phyloP scores from a whole-genome alignment of 2,797 vertebrate species.

The Coreius guichenoti region DNA sequence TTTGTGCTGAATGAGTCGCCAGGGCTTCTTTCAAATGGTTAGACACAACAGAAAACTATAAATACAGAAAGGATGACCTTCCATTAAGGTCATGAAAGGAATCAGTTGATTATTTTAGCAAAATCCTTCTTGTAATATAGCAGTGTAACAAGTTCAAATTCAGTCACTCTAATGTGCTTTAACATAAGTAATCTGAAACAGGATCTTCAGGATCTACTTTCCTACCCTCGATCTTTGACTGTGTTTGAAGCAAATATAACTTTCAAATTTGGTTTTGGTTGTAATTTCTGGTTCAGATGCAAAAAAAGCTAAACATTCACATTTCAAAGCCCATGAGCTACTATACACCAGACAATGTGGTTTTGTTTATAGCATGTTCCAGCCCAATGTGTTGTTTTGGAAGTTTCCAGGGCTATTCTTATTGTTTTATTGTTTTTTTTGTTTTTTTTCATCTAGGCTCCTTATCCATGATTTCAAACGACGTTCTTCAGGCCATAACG shows the following conservation, averaged over 20 bases:
- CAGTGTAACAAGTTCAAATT: no score
- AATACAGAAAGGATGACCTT: conserved; percentile 15
- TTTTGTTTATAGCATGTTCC: conserved; percentile 40
- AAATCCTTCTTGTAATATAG: neutral
- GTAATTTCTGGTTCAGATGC: conserved; percentile 22
- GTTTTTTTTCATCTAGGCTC: conserved; percentile 76
- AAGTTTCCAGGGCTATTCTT: conserved; percentile 27
- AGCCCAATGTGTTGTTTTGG: conserved; percentile 45
- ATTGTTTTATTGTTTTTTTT: neutral
- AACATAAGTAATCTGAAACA: conserved; percentile 17
- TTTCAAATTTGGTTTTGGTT: conserved; percentile 16
- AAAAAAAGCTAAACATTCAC: conserved; percentile 8
- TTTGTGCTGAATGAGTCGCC: neutral
- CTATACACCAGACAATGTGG: conserved; percentile 17
- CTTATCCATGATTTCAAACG: conserved; percentile 77
- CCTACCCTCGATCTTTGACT: neutral
- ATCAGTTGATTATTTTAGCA: neutral
- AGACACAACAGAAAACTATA: conserved; percentile 17
- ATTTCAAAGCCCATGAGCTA: conserved; percentile 37
- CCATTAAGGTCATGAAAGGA: neutral
- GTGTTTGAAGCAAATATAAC: conserved; percentile 16
- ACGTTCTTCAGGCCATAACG: conserved; percentile 83
- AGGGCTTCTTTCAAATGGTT: conserved; percentile 5
- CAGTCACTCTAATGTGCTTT: neutral
- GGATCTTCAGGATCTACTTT: neutral